Conservation (phyloP, 1,140 invertebrate genomes). For the Hylaeus volcanicus region DNA sequence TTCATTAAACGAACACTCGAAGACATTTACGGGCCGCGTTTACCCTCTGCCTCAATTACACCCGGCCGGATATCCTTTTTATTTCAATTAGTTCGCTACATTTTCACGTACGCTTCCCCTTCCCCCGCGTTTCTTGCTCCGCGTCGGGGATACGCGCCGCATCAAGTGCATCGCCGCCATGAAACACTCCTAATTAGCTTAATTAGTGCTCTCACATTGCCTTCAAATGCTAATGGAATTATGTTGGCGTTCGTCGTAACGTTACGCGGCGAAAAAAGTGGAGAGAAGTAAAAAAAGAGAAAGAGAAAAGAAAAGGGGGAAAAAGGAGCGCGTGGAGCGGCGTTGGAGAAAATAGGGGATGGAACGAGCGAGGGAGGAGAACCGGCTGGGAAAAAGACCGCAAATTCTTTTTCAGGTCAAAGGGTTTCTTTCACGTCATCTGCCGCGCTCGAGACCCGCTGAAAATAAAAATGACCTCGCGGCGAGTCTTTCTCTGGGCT, state of each 20-base stretch:
- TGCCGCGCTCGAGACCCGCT: constrained; percentile 54
- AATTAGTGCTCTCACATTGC: constrained; percentile 46
- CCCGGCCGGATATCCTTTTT: constrained; percentile 11
- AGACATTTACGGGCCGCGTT: constrained; percentile 10
- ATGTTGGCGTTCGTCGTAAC: constrained; percentile 38
- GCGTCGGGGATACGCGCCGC: not conserved
- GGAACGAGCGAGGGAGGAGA: not conserved
- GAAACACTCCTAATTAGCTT: constrained; percentile 53
- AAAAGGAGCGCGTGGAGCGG: not conserved
- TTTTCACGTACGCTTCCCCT: not conserved
- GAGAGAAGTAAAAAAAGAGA: not conserved
- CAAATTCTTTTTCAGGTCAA: constrained; percentile 57
- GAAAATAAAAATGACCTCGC: constrained; percentile 62
- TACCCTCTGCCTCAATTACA: constrained; percentile 16
- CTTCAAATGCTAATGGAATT: constrained; percentile 51
- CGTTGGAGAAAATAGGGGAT: too few relatives aligned
- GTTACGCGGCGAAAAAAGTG: constrained; percentile 11
- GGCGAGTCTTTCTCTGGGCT: constrained; percentile 31
- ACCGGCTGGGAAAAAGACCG: constrained; percentile 29
- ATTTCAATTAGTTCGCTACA: constrained; percentile 37
- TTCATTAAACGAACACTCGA: constrained; percentile 36
- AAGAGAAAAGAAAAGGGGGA: not conserved
- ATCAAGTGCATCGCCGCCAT: constrained; percentile 29
- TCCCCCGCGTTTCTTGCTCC: too few relatives aligned
- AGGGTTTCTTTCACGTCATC: constrained; percentile 59